Evolutionary conservation across 1,140 invertebrate genomes (phyloP), one percentile per base, ranked within the genome.

Genomic region (Nasonia vitripennis): DNA sequence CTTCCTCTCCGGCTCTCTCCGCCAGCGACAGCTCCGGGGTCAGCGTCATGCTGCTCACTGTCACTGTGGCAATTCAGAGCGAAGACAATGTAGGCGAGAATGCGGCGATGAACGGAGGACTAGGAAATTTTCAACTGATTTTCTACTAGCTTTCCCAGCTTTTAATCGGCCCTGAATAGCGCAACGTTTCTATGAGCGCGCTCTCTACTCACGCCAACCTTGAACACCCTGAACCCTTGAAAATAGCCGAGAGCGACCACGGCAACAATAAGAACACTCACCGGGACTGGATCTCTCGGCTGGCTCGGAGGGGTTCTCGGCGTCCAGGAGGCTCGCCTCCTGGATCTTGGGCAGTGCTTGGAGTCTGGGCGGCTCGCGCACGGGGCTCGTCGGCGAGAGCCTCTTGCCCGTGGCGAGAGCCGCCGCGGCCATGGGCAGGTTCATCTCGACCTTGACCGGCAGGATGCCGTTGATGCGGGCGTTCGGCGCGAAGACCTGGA

Each of bases 261-360:
- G 20, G 7, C 14, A 67, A 1, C 27, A 67, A 67, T 67, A 67
- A 1, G 0, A 55, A 71, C 5, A 37, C 84, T 77, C 11, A 86
- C 84, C 79, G 7, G 45, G 73, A 27, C 85, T 89, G 7, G 91
- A 91, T 45, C 89, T 91, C 20, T 93, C 91, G 87, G 89, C 12
- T 89, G 90, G 11, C 17, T 7, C 55, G 31, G 92, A 93, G 0
- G 31, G 5, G n/a, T 10, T 74, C 37, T 81, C 78, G 20, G 94
- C 94, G 86, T 96, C 95, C 70, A 95, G 89, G 23, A 95, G 90
- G 89, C 94, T 95, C 85, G 94, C 94, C 88, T 96, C 96, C 62
- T 95, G 95, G 87, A 96, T 96, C 89, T 95, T 94, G 11, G 96
- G 95, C 87, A 96, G 92, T 82, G 94, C 94, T 87, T 91, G 93